A percentile compares a stretch with the other conserved stretches of the same genome.
phyloP scores from a whole-genome alignment of 2,113 vertebrate species.

The Myrmophylax atrothorax region DNA sequence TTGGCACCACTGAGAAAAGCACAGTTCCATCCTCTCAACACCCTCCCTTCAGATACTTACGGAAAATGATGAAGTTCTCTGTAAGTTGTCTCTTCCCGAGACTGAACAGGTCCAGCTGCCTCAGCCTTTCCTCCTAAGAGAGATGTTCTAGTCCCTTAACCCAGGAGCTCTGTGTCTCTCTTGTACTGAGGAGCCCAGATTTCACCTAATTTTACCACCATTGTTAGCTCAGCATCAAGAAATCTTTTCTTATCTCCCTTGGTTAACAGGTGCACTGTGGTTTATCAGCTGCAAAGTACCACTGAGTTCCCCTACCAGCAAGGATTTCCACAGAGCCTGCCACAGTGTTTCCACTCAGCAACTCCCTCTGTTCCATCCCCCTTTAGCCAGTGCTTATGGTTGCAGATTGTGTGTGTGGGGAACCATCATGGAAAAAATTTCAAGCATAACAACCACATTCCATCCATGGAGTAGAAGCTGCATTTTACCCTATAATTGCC shows the following conservation, averaged over 20 bases:
- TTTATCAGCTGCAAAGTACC: not conserved
- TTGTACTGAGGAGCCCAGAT: not conserved
- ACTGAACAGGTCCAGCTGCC: not conserved
- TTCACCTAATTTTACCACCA: not conserved
- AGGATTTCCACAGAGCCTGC: not conserved
- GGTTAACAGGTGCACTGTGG: not conserved
- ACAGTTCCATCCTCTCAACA: not conserved
- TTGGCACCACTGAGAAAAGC: not conserved
- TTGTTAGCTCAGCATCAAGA: not conserved
- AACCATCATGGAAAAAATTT: not conserved
- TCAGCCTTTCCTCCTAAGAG: rapidly evolving
- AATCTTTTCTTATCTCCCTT: not conserved
- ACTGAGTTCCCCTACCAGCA: not conserved
- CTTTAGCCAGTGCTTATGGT: not conserved
- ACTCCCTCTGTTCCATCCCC: not conserved
- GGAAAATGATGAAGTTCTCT: not conserved
- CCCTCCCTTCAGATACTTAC: not conserved
- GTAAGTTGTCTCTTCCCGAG: not conserved
- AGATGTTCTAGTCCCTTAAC: rapidly evolving
- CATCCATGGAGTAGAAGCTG: not conserved
- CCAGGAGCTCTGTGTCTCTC: not conserved
- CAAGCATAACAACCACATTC: not conserved
- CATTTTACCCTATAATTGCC: not conserved
- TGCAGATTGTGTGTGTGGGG: not conserved
- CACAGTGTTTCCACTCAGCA: not conserved